Conservation (phyloP, 1,140 invertebrate species). For the Bathynomus jamesi region DNA sequence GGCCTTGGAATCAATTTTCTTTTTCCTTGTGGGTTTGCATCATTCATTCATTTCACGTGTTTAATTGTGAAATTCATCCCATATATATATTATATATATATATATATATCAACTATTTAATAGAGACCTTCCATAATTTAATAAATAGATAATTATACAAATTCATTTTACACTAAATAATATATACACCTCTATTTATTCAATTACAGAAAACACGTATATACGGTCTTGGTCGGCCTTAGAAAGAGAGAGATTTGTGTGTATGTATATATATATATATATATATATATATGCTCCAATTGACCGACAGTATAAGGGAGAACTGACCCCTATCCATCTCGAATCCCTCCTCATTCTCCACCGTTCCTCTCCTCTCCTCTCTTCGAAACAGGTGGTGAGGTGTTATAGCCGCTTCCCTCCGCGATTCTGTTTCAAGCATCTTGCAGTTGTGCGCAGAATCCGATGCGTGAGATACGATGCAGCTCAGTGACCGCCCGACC, state of each 20-base stretch:
- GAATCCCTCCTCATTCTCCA: not conserved
- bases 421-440: not conserved
- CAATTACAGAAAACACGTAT: not conserved
- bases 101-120: not conserved
- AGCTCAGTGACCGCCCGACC: not conserved
- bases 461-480: not conserved
- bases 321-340: too few relatives aligned
- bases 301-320: too few relatives aligned
- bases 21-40: not conserved
- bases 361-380: not conserved
- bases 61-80: not conserved
- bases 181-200: not conserved
- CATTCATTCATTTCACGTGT: not conserved
- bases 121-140: not conserved
- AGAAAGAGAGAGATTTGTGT: not conserved
- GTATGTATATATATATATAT: too few relatives aligned
- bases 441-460: not conserved
- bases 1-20: not conserved
- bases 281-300: too few relatives aligned
- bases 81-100: constrained; percentile 3
- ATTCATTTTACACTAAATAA: not conserved
- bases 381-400: not conserved
- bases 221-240: not conserved
- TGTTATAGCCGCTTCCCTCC: not conserved
- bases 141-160: not conserved